Evolutionary conservation across 92 coral and sea anemone genomes (phyloP).

Genomic region (Epizoanthus stellaris): DNA sequence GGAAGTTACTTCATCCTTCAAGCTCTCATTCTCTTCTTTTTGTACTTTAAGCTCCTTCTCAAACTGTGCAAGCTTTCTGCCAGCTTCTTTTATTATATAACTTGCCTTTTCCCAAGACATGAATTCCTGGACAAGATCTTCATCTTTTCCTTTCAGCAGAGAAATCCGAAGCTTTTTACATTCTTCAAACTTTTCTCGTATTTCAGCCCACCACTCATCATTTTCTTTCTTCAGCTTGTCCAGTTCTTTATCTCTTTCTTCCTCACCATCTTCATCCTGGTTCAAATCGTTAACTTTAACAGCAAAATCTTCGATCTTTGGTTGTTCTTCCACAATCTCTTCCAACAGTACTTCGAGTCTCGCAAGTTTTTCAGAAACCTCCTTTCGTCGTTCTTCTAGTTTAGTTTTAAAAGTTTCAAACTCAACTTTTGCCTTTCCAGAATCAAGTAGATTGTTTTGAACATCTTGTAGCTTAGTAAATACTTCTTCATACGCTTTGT

Average conservation of each 20-base stretch:
- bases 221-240: constrained; percentile 63
- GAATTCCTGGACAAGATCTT: constrained; percentile 70
- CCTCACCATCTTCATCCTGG: constrained; percentile 22
- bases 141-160: constrained; percentile 69
- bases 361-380: constrained; percentile 57
- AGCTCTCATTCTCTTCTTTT: constrained; percentile 22
- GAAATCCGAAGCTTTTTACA: constrained; percentile 76
- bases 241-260: constrained; percentile 41
- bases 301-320: constrained; percentile 27
- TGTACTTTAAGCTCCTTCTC: constrained; percentile 35
- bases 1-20: constrained; percentile 11
- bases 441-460: not conserved
- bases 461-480: not conserved
- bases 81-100: constrained; percentile 64
- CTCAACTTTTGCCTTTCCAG: constrained; percentile 27
- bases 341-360: constrained; percentile 60
- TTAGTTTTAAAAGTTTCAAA: constrained; percentile 57
- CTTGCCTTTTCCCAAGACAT: constrained; percentile 81
- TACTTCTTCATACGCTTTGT: constrained; percentile 16
- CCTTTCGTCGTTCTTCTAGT: constrained; percentile 69
- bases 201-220: constrained; percentile 63
- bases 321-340: constrained; percentile 57
- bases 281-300: constrained; percentile 35
- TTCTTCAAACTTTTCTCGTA: constrained; percentile 72
- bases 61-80: constrained; percentile 42